These are phyloP conservation scores for Melanotaenia trifasciata DNA, from an alignment of 2,797 vertebrate genomes.

Conservation along the genomic window DNA sequence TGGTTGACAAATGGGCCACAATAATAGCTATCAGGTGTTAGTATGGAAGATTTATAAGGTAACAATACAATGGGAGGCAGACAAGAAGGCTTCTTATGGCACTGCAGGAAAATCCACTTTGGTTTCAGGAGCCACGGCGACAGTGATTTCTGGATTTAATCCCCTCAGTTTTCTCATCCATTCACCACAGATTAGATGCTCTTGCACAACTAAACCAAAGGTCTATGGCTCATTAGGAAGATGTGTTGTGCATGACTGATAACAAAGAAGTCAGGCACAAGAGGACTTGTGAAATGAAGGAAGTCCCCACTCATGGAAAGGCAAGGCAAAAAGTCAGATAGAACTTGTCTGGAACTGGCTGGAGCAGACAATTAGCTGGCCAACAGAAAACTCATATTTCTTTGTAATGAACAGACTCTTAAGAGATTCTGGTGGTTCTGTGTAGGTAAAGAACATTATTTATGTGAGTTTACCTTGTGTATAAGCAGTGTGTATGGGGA, in stretches of 20 bases:
- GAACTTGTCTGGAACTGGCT: slow-evolving; percentile 50
- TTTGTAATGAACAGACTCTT: slow-evolving; percentile 5
- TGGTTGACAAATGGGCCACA: slow-evolving; percentile 75
- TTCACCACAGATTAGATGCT: slow-evolving; percentile 57
- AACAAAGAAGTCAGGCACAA: slow-evolving; percentile 56
- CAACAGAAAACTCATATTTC: slow-evolving; percentile 28
- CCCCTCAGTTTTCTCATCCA: slow-evolving; percentile 56
- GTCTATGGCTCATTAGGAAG: slow-evolving; percentile 37
- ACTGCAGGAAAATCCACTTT: slow-evolving; percentile 32
- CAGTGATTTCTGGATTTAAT: slow-evolving; percentile 56
- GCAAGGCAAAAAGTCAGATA: slow-evolving; percentile 69
- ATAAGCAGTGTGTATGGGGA: background rate
- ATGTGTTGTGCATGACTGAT: slow-evolving; percentile 49
- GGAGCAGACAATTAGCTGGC: slow-evolving; percentile 43
- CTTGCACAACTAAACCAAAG: slow-evolving; percentile 44
- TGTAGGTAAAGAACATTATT: slow-evolving; percentile 1
- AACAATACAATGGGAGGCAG: slow-evolving; percentile 72
- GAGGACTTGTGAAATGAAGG: slow-evolving; percentile 62
- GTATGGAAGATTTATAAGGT: slow-evolving; percentile 74
- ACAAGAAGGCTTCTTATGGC: slow-evolving; percentile 36
- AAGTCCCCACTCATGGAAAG: slow-evolving; percentile 64
- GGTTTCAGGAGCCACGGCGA: slow-evolving; percentile 40
- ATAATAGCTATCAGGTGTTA: slow-evolving; percentile 76
- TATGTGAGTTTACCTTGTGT: background rate
- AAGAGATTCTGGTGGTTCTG: slow-evolving; percentile 4